phyloP scores from a whole-genome alignment of 2,113 vertebrate genomes.

The Eolophus roseicapilla region DNA sequence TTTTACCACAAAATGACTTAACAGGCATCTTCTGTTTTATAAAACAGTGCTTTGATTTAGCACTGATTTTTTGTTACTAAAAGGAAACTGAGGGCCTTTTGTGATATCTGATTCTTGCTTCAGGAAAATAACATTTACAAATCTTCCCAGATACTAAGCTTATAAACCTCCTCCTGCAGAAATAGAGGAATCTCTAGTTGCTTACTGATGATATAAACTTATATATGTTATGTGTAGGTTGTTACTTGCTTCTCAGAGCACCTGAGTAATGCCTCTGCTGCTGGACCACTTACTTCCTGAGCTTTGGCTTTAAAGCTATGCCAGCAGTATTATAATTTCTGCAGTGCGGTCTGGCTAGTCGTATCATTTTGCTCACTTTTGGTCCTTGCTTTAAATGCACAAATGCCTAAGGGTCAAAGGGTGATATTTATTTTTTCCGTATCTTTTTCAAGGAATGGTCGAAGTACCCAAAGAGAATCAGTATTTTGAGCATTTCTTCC shows the following conservation, averaged over 20 bases:
- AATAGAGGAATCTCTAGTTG: not conserved
- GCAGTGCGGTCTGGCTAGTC: not conserved
- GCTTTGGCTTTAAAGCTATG: not conserved
- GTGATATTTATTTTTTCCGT: not conserved
- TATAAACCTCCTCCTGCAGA: not conserved
- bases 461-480: not conserved
- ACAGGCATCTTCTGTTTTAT: not conserved
- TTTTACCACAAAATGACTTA: not conserved
- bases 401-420: not conserved
- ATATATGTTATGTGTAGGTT: rapidly evolving
- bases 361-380: not conserved
- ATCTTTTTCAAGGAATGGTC: not conserved
- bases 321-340: not conserved
- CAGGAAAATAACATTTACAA: not conserved
- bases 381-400: not conserved
- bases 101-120: not conserved
- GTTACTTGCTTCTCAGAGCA: not conserved
- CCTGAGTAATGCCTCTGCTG: not conserved
- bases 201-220: not conserved
- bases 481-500: not conserved
- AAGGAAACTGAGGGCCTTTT: not conserved
- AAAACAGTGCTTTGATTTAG: not conserved
- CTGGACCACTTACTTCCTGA: not conserved
- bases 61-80: not conserved
- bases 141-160: not conserved